Conservation (phyloP, 2,888 invertebrate genomes). For the Aphidoletes aphidimyza region DNA sequence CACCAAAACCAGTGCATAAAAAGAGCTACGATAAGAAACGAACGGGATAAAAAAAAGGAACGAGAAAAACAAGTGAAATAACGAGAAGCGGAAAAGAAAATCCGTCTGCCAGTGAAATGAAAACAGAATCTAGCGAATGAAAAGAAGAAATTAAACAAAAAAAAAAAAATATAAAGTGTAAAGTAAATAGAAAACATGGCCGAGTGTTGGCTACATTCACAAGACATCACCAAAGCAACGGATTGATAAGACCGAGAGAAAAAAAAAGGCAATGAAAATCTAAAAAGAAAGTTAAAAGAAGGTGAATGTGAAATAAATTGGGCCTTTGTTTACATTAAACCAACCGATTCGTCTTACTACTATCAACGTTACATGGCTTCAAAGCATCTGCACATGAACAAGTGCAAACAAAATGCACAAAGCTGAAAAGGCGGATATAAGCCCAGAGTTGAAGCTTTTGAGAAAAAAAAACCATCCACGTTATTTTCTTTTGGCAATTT, state of each 20-base stretch:
- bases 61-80: neutral
- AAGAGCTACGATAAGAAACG: neutral
- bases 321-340: slow-evolving; percentile 5
- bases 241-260: slow-evolving; percentile 3
- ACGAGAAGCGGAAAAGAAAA: neutral
- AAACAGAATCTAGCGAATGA: neutral
- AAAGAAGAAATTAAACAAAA: slow-evolving; percentile 21
- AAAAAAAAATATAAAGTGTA: neutral
- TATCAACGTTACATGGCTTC: neutral
- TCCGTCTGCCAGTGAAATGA: neutral
- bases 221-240: neutral
- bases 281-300: slow-evolving; percentile 36
- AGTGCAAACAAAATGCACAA: neutral
- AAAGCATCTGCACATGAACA: neutral
- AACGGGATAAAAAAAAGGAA: neutral
- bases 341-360: neutral
- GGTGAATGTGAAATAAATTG: slow-evolving; percentile 48
- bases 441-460: neutral
- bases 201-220: neutral
- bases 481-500: neutral
- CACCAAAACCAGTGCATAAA: neutral
- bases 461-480: neutral
- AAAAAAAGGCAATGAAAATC: neutral
- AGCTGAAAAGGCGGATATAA: neutral
- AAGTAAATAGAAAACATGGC: slow-evolving; percentile 12